Percentiles rank a stretch among this genome's conserved stretches.
Conservation (phyloP, 2,797 vertebrate species). For the Sebastes variabilis region DNA sequence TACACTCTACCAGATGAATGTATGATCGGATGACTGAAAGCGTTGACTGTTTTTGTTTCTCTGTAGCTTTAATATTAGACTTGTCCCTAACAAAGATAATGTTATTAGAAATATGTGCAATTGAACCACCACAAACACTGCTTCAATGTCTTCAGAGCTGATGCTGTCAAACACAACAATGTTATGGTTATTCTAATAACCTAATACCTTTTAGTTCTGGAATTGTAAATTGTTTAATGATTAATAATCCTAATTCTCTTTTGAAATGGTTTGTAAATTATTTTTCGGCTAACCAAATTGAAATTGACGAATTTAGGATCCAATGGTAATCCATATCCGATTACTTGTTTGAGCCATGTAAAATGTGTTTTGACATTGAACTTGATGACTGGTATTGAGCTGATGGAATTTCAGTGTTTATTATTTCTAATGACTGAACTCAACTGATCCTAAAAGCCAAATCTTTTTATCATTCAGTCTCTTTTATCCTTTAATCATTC, state of each 20-base stretch:
- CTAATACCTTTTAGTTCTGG: neutral
- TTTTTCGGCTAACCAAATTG: neutral
- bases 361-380: neutral
- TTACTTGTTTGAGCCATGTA: neutral
- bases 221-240: neutral
- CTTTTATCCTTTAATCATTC: conserved; percentile 41
- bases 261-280: neutral
- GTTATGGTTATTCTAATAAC: neutral
- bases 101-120: neutral
- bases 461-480: conserved; percentile 42
- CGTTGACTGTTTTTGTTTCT: neutral
- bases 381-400: neutral
- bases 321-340: neutral
- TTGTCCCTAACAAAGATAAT: neutral
- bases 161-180: neutral
- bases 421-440: conserved; percentile 19
- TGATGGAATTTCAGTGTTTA: neutral
- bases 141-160: neutral
- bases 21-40: neutral
- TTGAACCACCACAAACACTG: neutral
- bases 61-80: neutral
- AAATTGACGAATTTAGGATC: neutral
- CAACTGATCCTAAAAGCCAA: neutral
- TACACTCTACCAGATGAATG: neutral
- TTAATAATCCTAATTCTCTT: neutral